phyloP scores from a whole-genome alignment of 2,888 invertebrate genomes.

The Synanthedon myopaeformis region DNA sequence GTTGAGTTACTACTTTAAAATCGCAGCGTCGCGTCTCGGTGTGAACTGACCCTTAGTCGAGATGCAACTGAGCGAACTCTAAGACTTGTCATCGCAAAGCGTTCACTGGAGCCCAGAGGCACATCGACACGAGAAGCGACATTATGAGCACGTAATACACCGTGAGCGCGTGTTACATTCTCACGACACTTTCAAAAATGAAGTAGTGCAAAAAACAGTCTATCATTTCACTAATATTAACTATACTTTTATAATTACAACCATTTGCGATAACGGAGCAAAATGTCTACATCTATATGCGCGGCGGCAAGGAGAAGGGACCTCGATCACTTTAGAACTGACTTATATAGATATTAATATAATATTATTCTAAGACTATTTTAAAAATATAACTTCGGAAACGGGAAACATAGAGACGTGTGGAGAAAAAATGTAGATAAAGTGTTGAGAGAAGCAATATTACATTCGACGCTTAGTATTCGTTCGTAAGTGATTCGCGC shows the following conservation, averaged over 20 bases:
- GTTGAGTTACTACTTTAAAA: too few relatives aligned
- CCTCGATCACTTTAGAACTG: not conserved
- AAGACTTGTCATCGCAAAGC: conserved; percentile 53
- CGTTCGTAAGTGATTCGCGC: not conserved
- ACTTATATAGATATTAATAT: too few relatives aligned
- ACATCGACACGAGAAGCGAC: conserved; percentile 26
- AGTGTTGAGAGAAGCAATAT: not conserved
- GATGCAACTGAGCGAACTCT: conserved; percentile 9
- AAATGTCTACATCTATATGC: conserved; percentile 53
- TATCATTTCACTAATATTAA: conserved; percentile 61
- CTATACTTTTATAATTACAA: conserved; percentile 63
- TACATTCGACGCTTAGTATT: too few relatives aligned
- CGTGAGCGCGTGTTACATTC: not conserved
- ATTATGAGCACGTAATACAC: conserved; percentile 15
- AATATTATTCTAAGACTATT: too few relatives aligned
- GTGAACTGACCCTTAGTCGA: too few relatives aligned
- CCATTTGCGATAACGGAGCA: conserved; percentile 64
- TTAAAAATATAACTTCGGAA: too few relatives aligned
- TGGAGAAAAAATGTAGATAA: not conserved
- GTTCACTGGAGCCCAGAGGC: conserved; percentile 11
- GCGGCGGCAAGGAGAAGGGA: not conserved
- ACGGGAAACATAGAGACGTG: too few relatives aligned
- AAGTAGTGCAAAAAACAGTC: conserved; percentile 61
- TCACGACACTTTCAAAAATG: conserved; percentile 29
- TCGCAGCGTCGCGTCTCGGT: too few relatives aligned